Base-by-base conservation (phyloP, 2,113 vertebrate genomes). In the Pseudopipra pipra region DNA sequence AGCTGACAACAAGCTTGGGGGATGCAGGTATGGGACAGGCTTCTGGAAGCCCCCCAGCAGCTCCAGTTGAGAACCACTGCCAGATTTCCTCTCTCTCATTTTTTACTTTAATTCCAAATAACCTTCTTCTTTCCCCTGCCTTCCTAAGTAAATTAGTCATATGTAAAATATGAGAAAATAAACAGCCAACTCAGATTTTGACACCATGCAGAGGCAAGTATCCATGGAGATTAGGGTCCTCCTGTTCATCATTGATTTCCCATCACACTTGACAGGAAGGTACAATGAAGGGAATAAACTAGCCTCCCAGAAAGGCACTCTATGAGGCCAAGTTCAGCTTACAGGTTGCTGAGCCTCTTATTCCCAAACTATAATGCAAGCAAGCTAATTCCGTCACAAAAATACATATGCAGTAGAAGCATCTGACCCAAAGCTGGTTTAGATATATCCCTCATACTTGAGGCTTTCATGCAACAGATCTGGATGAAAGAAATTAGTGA, bases 191-290 rank as follows among this genome's bases (percentile, higher is more conserved):
- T 90, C 78, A 37, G 78, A 91, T 93, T 95, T 91, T 90, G 85
- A 93, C 78, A 87, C 70, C 55, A 46, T n/a, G 78, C 71, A 91
- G 82, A 47, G 78, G 90, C 46, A 76, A 95, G 84, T 80, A 93
- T 90, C 85, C 87, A 90, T 74, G 59, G 91, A 93, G 66, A 95
- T 94, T 73, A 89, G 58, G 66, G 62, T 78, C 52, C 66, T 95
- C 58, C 61, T 87, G 61, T 51, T 89, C 87, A 78, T 52, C 70
- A 74, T 35, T 91, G 75, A 85, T 93, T 96, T 94, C 28, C 67
- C 72, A 85, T 51, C 82, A 74, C 12, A 35, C 76, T 85, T 91
- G 72, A 85, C 67, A 79, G 74, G 71, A 89, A 75, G 54, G 33
- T 76, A 83, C 70, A 95, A 91, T 33, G 74, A 62, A 89, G 18